A percentile compares a stretch with the other conserved stretches of the same genome.
phyloP scores from a whole-genome alignment of 2,113 vertebrate genomes.

The Silurus asotus region DNA sequence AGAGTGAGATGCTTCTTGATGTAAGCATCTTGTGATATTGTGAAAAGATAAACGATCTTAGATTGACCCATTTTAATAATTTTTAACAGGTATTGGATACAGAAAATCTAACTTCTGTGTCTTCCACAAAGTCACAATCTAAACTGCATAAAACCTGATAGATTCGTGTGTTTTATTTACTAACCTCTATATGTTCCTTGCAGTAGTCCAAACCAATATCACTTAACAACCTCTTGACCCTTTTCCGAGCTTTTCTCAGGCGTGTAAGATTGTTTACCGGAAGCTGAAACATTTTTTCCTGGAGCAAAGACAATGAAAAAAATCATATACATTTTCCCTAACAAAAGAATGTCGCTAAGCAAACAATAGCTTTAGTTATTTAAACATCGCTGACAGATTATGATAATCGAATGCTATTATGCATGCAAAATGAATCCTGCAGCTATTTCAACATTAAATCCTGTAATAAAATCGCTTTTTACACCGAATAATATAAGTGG shows the following conservation, averaged over 20 bases:
- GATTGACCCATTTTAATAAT: no score
- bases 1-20: no score
- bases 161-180: constrained; percentile 30
- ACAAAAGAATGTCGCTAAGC: background rate
- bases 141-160: background rate
- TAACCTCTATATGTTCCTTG: constrained; percentile 95
- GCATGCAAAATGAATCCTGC: background rate
- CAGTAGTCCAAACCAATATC: constrained; percentile 98
- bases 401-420: no score
- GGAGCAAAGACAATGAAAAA: constrained; percentile 18
- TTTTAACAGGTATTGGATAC: background rate
- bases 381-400: background rate
- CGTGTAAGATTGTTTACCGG: constrained; percentile 97
- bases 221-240: constrained; percentile 93
- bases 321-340: background rate
- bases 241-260: constrained; percentile 97
- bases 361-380: background rate
- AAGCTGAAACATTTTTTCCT: constrained; percentile 97
- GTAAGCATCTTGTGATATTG: no score
- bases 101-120: background rate
- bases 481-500: background rate
- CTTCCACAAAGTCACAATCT: background rate
- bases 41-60: no score
- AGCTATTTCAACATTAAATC: background rate
- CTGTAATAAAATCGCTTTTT: background rate